A percentile compares a stretch with the other conserved stretches of the same genome.
Conservation (phyloP, 2,888 invertebrate genomes). For the Neocrepidodera transversa region DNA sequence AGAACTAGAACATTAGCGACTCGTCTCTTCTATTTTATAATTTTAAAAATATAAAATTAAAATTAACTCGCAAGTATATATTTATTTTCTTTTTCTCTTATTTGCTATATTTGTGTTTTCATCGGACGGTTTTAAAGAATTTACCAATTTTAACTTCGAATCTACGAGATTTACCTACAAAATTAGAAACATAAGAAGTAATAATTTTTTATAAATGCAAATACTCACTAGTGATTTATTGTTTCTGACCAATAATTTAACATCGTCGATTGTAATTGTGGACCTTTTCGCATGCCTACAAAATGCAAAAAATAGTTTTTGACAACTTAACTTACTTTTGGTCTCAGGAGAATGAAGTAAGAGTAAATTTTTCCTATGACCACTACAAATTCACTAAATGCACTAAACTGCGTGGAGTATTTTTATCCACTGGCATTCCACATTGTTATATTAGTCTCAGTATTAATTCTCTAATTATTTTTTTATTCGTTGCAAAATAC, state of each 20-base stretch:
- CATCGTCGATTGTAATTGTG: slow-evolving; percentile 69
- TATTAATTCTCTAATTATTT: too few species aligned
- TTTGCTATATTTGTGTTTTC: slow-evolving; percentile 11
- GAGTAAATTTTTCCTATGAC: too few species aligned
- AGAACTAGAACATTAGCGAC: slow-evolving; percentile 27
- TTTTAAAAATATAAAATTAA: slow-evolving; percentile 6
- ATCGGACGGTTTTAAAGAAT: slow-evolving; percentile 26
- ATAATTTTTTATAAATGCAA: not conserved
- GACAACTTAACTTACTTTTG: too few species aligned
- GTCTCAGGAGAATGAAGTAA: too few species aligned
- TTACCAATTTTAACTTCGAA: slow-evolving; percentile 25
- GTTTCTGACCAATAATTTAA: slow-evolving; percentile 68
- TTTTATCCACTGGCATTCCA: too few species aligned
- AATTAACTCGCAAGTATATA: not conserved
- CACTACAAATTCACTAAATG: too few species aligned
- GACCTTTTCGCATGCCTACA: slow-evolving; percentile 70
- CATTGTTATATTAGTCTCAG: too few species aligned
- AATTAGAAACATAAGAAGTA: slow-evolving; percentile 1
- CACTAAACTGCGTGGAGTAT: too few species aligned
- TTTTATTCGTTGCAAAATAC: too few species aligned
- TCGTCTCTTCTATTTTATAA: not conserved
- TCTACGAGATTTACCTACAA: slow-evolving; percentile 49
- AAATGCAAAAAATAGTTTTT: too few species aligned
- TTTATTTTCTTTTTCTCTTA: slow-evolving; percentile 31
- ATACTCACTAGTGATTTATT: slow-evolving; percentile 67